Evolutionary conservation across 2,113 vertebrate genomes (phyloP), one percentile per base, ranked within the genome.

Genomic region (Himantopus leucocephalus): DNA sequence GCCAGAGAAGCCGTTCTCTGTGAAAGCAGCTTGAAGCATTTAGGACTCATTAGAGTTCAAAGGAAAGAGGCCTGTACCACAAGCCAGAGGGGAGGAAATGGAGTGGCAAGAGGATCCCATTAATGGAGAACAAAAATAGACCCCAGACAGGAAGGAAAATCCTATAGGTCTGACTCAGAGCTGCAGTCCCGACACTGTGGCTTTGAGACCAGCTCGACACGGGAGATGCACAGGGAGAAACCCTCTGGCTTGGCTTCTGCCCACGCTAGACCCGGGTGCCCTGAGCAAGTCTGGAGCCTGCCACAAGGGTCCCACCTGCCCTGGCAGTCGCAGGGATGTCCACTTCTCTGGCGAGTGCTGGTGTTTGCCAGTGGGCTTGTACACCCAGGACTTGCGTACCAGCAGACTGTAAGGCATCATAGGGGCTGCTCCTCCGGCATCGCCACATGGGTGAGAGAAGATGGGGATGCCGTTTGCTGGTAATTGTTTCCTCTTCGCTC

Each of bases 41-140:
- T 97, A 97, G 84, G 55, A 62, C 67, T 96, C 93, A 91, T 97
- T 96, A 96, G 84, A 74, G 91, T 97, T 97, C 97, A 97, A 97
- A 96, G 95, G 73, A 39, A 62, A 76, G 66, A 72, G 64, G 91
- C 59, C 85, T 56, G 83, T 53, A 41, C 80, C 92, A 80, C 71
- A 77, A 79, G 75, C 75, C 48, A 81, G 85, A 94, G 87, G 86
- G 87, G 60, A 95, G 87, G 95, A 96, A 96, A 75, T 58, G 2
- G 76, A 93, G 85, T 84, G 89, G 86, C 91, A 53, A 94, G 94
- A 97, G 95, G 80, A 95, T 96, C 92, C 94, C 72, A 16, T 95
- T 96, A 93, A 95, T 92, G 91, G 77, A 86, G 47, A 95, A 53
- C 66, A 84, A 89, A 97, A 97, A 96, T 95, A 97, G 97, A 93